Percentiles rank a stretch among this genome's conserved stretches.
These are phyloP conservation scores for Nibea coibor DNA, from an alignment of 2,113 vertebrate genomes.

Conservation along the genomic window DNA sequence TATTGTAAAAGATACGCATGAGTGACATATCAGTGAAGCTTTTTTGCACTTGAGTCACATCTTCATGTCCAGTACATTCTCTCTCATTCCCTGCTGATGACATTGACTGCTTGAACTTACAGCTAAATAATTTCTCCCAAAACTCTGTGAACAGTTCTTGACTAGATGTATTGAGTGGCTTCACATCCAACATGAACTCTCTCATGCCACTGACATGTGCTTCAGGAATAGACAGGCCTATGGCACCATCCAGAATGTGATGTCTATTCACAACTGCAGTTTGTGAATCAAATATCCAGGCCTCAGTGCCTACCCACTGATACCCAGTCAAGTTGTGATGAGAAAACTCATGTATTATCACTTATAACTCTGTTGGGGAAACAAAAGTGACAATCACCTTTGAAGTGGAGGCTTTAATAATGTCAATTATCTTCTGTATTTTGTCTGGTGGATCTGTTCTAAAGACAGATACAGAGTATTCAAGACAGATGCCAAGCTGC, in stretches of 20 bases:
- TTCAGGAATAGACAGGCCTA: slow-evolving; percentile 79
- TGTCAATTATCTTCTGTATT: slow-evolving; percentile 69
- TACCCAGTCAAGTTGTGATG: slow-evolving; percentile 76
- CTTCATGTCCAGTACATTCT: slow-evolving; percentile 74
- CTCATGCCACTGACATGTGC: slow-evolving; percentile 69
- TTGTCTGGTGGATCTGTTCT: slow-evolving; percentile 70
- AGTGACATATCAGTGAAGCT: slow-evolving; percentile 81
- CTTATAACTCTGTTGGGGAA: slow-evolving; percentile 66
- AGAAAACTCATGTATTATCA: slow-evolving; percentile 70
- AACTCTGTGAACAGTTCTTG: slow-evolving; percentile 73
- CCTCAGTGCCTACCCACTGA: slow-evolving; percentile 83
- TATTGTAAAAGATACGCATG: slow-evolving; percentile 79
- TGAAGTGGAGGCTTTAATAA: slow-evolving; percentile 74
- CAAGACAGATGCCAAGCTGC: slow-evolving; percentile 73
- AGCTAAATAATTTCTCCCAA: slow-evolving; percentile 77
- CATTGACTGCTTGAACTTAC: slow-evolving; percentile 45
- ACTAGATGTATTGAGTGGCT: slow-evolving; percentile 59
- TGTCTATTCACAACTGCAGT: slow-evolving; percentile 59
- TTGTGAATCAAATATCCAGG: slow-evolving; percentile 79
- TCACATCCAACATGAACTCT: slow-evolving; percentile 79
- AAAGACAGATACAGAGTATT: slow-evolving; percentile 75
- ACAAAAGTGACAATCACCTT: slow-evolving; percentile 79
- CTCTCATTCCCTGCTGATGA: neutral
- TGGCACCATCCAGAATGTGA: slow-evolving; percentile 75
- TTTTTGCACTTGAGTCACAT: slow-evolving; percentile 70